phyloP scores from a whole-genome alignment of 2,113 vertebrate species.

The Rallus limicola region DNA sequence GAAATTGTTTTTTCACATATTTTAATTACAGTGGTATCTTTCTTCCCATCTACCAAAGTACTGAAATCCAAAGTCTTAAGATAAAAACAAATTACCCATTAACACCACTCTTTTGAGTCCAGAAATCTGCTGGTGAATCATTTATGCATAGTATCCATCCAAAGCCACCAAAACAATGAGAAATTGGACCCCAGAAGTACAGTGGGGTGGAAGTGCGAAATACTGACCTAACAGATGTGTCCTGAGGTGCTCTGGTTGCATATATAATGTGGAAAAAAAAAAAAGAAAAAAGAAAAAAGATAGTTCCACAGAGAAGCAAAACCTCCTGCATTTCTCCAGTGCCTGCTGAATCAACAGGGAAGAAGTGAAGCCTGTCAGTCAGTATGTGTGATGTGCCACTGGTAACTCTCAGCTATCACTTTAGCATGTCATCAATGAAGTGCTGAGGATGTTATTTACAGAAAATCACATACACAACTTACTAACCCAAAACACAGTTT shows the following conservation, averaged over 20 bases:
- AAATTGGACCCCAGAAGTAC: background rate
- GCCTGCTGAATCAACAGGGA: background rate
- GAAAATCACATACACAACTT: background rate
- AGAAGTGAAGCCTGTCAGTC: background rate
- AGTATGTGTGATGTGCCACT: background rate
- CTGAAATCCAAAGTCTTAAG: background rate
- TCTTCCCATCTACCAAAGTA: background rate
- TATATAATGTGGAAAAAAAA: rapidly evolving
- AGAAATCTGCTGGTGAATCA: background rate
- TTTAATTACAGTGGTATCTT: background rate
- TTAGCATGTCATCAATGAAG: background rate
- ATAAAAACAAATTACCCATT: background rate
- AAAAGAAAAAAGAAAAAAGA: background rate
- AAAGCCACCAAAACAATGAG: background rate
- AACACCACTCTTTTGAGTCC: background rate
- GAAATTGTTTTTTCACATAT: background rate
- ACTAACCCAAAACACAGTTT: background rate
- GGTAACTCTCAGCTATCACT: background rate
- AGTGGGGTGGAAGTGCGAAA: background rate
- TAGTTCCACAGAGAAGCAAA: background rate
- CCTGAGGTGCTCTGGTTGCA: background rate
- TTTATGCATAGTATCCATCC: background rate
- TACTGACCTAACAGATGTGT: background rate
- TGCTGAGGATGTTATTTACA: background rate
- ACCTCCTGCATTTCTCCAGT: background rate